Evolutionary conservation across 2,888 invertebrate species (phyloP), one percentile per base, ranked within the genome.

Genomic region (Vandiemenella viatica): DNA sequence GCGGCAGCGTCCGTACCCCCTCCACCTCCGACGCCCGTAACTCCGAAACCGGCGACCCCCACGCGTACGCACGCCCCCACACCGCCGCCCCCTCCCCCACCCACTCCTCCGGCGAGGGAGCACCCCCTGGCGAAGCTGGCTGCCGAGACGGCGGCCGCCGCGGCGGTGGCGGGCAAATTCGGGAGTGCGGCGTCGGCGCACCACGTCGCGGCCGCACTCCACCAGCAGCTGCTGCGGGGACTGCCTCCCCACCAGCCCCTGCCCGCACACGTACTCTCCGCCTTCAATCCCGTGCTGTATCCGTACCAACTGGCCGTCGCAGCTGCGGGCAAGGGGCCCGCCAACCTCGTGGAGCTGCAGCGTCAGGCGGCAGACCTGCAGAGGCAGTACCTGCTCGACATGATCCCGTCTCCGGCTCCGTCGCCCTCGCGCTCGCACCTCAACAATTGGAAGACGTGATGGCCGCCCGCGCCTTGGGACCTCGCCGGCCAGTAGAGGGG

Each of bases 301-400:
- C 87, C 88, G 4, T 90, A 90, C 71, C 89, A 90, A 68, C 73
- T 90, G 62, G 88, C 88, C 2, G 60, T 63, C 62, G 67, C 53
- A 6, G 49, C 53, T 3, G 45, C 51, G 13, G 53, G 51, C 7
- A 50, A 50, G 17, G 49, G 53, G n/a, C 46, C 49, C 3, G 54
- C 54, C 32, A 50, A 52, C 47, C 50, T 47, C 60, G 83, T 80
- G 1, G 89, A 90, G 58, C 74, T 89, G 65, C 89, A 88, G 65
- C 77, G 88, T 57, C 72, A 73, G 55, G 86, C 88, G 52, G 86
- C 86, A 4, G 88, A 89, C 65, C 72, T 89, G 55, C 95, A 95
- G 71, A 75, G 95, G 49, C 95, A 95, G 72, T 95, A 95, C 73
- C 76, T 96, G 62, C 76, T 96, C 54, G 95, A 96, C 67, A 92